Evolutionary conservation across 2,888 invertebrate genomes (phyloP), one percentile per base, ranked within the genome.

Genomic region (Dasysyrphus albostriatus): DNA sequence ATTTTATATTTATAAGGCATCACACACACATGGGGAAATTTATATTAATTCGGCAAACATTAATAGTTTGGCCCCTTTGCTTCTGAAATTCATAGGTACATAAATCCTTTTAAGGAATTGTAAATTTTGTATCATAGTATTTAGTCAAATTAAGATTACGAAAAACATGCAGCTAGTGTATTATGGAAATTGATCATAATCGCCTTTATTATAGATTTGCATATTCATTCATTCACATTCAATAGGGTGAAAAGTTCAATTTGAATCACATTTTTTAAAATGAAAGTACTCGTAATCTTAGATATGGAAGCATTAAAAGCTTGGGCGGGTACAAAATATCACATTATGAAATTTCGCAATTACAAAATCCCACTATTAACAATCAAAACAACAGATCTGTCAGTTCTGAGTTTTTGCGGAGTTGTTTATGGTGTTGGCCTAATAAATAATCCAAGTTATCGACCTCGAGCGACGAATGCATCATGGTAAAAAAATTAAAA

Each of bases 121-220:
- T 12, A 54, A 78, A 44, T 44, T 76, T 81, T 34, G 65, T 76
- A 42, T 5, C 58, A 29, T 3, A 29, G 49, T 49, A 47, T 63
- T 77, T 54, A 85, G 77, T 85, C 82, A 81, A 76, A 81, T 85
- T 81, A 59, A 81, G 81, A 76, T 58, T 76, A 65, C 54, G 54
- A 81, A 81, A 73, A 65, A 74, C 73, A 59, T 69, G 69, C 69
- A 82, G 69, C 70, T 74, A 69, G 70, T 82, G 85, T n/a, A 44
- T n/a, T 72, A 74, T 77, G 74, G 69, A 77, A 69, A 82, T 85
- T 63, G 73, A 74, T 77, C 54, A 3, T 80, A 75, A 79, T 83
- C 49, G 65, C 19, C 49, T 44, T 44, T 24, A 24, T 51, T 73
- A 69, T 49, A n/a, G 34, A 65, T 49, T 47, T 47, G 47, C 47